Evolutionary conservation across 2,113 vertebrate species (phyloP), one percentile per base, ranked within the genome.

Genomic region (Coptodon rendalli): DNA sequence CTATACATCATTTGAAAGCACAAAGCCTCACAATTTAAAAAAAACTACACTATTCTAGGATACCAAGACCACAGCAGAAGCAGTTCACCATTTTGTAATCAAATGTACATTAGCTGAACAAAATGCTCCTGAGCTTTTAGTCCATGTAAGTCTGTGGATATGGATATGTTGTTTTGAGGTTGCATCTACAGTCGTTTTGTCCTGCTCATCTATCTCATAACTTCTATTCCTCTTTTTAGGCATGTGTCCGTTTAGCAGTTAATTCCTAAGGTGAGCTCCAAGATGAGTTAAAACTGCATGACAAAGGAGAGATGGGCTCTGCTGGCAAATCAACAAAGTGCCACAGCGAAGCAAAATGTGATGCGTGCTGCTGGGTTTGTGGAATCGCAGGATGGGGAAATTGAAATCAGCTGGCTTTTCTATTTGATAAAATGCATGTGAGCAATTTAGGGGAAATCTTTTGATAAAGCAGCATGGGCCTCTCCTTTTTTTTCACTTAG

Each of bases 251-350:
- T 63, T 81, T 57, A 29, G 79, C 10, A 45, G 56, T 73, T 85
- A 87, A 78, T 90, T 76, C 82, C 86, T 76, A 68, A 82, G 86
- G 52, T 86, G 85, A 89, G 87, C 90, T 89, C 87, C 52, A 90
- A 88, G 48, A 88, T 17, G 10, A 52, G 83, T 88, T 89, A 71
- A 92, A 90, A 90, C 61, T 48, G 53, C 24, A 76, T 8, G 61
- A 88, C 86, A 89, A 91, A 57, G 40, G 27, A 43, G 48, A 83
- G 85, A 93, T 81, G 43, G 87, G 63, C 82, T 87, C 76, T 66
- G 57, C 82, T 73, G 83, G 83, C 86, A 80, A 88, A 92, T 92
- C 6, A 76, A 89, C 92, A 89, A 95, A 90, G 73, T 84, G 91
- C 89, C 89, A 81, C 52, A 53, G 50, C 9, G 31, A 82, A 91